phyloP scores from a whole-genome alignment of 2,888 invertebrate species.

The Eristalinus sepulchralis region DNA sequence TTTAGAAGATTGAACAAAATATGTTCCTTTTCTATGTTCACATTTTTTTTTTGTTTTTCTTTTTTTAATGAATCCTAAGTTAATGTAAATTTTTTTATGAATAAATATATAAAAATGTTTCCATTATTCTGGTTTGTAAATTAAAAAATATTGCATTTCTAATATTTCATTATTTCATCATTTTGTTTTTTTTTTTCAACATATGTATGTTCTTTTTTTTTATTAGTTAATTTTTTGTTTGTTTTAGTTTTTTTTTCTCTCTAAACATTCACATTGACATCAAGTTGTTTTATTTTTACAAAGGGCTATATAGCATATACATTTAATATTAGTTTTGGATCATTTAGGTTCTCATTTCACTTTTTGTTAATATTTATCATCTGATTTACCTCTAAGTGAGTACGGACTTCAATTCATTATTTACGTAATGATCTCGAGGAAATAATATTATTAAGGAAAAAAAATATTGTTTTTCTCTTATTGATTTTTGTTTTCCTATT shows the following conservation, averaged over 20 bases:
- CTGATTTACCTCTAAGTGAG: constrained; percentile 42
- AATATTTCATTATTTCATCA: constrained; percentile 77
- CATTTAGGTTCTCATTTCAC: constrained; percentile 27
- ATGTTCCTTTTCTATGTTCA: not conserved
- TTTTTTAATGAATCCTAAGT: constrained; percentile 58
- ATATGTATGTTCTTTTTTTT: constrained; percentile 73
- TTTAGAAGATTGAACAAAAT: constrained; percentile 50
- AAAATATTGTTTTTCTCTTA: not conserved
- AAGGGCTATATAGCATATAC: constrained; percentile 65
- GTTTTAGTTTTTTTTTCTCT: constrained; percentile 55
- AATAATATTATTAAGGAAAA: constrained; percentile 25
- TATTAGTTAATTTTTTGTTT: constrained; percentile 56
- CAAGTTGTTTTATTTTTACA: constrained; percentile 66
- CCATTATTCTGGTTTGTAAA: constrained; percentile 59
- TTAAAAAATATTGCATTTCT: constrained; percentile 73
- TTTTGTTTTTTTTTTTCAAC: constrained; percentile 73
- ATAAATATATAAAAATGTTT: constrained; percentile 72
- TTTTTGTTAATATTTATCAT: constrained; percentile 51
- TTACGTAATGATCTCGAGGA: constrained; percentile 44
- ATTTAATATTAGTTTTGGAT: constrained; percentile 52
- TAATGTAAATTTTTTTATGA: constrained; percentile 71
- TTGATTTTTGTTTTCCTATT: constrained; percentile 21
- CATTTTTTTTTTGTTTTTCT: constrained; percentile 36
- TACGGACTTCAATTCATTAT: constrained; percentile 46
- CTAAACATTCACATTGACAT: constrained; percentile 70